A percentile compares a stretch with the other conserved stretches of the same genome.
These are phyloP conservation scores for Asobara japonica DNA, from an alignment of 1,140 invertebrate genomes.

Conservation along the genomic window DNA sequence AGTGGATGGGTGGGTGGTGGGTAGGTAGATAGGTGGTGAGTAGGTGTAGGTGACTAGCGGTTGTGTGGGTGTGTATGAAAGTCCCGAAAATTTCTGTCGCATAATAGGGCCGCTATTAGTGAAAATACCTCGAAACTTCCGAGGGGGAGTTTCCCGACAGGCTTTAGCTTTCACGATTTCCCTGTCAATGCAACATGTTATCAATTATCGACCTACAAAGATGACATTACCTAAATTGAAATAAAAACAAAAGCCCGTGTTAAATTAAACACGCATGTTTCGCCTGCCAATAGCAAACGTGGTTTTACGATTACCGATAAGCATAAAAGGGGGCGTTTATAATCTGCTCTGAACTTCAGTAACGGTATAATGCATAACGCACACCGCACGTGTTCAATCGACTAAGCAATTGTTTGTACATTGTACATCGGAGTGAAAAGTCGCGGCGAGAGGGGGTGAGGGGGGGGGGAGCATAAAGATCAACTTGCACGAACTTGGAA, in stretches of 20 bases:
- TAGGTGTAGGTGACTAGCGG: too few relatives aligned
- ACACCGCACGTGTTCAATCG: slow-evolving; percentile 7
- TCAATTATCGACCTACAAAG: too few relatives aligned
- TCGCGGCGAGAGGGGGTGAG: neutral
- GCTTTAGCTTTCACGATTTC: too few relatives aligned
- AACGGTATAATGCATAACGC: slow-evolving; percentile 9
- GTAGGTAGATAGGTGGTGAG: too few relatives aligned
- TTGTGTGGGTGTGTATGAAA: too few relatives aligned
- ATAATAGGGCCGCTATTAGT: too few relatives aligned
- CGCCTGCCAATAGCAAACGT: neutral
- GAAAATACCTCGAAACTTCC: too few relatives aligned
- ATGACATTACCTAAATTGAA: too few relatives aligned
- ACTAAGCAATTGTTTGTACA: neutral
- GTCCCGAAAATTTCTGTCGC: too few relatives aligned
- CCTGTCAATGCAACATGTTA: too few relatives aligned
- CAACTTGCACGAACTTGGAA: neutral
- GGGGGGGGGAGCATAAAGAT: neutral
- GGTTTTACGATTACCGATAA: neutral
- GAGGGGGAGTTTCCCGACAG: too few relatives aligned
- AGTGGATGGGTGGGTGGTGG: too few relatives aligned
- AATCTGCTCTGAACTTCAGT: neutral
- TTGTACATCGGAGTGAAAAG: neutral
- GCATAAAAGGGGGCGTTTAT: slow-evolving; percentile 3
- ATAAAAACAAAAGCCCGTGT: neutral
- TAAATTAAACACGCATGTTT: neutral